Conservation (phyloP, 2,797 vertebrate genomes). For the Sebastes oblongus region DNA sequence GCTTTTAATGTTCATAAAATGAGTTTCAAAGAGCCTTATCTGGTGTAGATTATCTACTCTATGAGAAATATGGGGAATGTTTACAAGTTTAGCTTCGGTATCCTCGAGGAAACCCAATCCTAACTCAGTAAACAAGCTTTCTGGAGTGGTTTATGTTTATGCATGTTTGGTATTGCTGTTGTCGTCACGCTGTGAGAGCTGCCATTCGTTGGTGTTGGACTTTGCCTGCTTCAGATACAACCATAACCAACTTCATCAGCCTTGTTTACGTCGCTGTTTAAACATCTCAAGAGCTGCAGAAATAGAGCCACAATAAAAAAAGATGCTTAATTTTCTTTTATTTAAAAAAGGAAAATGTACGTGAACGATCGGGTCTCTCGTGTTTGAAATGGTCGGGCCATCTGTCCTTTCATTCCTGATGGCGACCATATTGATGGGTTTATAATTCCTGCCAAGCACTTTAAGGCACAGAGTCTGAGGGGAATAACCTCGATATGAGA, state of each 20-base stretch:
- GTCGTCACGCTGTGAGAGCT: constrained; percentile 36
- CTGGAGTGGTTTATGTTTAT: constrained; percentile 48
- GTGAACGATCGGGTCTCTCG: constrained; percentile 20
- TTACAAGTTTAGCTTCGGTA: constrained; percentile 13
- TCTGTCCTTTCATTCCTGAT: constrained; percentile 46
- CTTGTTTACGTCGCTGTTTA: constrained; percentile 42
- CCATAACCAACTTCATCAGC: constrained; percentile 39
- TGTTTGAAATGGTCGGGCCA: constrained; percentile 29
- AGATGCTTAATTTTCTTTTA: neutral
- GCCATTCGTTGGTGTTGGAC: constrained; percentile 51
- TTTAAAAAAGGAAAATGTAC: constrained; percentile 2
- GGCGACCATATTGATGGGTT: constrained; percentile 49
- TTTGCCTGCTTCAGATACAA: constrained; percentile 31
- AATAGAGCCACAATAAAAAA: constrained; percentile 28
- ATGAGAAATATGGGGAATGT: neutral
- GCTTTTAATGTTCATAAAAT: neutral
- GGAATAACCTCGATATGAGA: constrained; percentile 21
- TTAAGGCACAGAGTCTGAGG: constrained; percentile 30
- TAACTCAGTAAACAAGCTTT: constrained; percentile 52
- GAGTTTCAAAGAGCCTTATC: neutral
- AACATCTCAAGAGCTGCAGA: constrained; percentile 31
- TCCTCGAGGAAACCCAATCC: constrained; percentile 38
- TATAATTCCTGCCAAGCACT: constrained; percentile 45
- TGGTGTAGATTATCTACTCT: constrained; percentile 15
- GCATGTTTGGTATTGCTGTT: constrained; percentile 22